phyloP scores from a whole-genome alignment of 2,888 invertebrate genomes.

The Antheraea assamensis region DNA sequence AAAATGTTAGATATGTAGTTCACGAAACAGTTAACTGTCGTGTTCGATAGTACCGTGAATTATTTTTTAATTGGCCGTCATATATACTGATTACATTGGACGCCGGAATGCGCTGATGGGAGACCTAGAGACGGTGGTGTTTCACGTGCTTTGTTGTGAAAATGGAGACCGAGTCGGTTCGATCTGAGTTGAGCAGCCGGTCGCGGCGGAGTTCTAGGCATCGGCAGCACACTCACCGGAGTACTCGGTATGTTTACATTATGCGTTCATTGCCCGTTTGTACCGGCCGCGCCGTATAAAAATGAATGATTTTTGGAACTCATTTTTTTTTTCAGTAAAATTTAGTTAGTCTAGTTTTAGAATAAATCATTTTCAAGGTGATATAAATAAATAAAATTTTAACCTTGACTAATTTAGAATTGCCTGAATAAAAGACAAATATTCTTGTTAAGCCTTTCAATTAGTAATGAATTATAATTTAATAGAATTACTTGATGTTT shows the following conservation, averaged over 20 bases:
- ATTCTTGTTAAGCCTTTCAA: background rate
- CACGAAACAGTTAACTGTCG: slow-evolving; percentile 40
- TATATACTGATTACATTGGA: slow-evolving; percentile 51
- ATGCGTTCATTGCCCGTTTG: slow-evolving; percentile 4
- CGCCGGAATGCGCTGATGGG: slow-evolving; percentile 61
- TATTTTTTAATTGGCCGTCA: slow-evolving; percentile 73
- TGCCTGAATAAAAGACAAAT: background rate
- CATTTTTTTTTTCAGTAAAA: background rate
- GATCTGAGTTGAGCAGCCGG: slow-evolving; percentile 95
- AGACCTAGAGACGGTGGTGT: slow-evolving; percentile 43
- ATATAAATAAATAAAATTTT: background rate
- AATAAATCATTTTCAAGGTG: background rate
- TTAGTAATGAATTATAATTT: background rate
- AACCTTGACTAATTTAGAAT: background rate
- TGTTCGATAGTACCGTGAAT: slow-evolving; percentile 61
- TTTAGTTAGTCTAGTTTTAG: background rate
- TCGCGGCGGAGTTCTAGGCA: slow-evolving; percentile 86
- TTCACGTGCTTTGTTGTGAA: slow-evolving; percentile 38
- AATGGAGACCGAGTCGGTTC: slow-evolving; percentile 97
- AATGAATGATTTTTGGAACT: background rate
- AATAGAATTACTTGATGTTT: background rate
- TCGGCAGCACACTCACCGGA: slow-evolving; percentile 84
- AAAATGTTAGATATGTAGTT: slow-evolving; percentile 34
- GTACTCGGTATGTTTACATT: slow-evolving; percentile 80
- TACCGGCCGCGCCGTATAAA: background rate